These are phyloP conservation scores for Cataglyphis altisquamis DNA, from an alignment of 2,888 invertebrate genomes.

Conservation along the genomic window DNA sequence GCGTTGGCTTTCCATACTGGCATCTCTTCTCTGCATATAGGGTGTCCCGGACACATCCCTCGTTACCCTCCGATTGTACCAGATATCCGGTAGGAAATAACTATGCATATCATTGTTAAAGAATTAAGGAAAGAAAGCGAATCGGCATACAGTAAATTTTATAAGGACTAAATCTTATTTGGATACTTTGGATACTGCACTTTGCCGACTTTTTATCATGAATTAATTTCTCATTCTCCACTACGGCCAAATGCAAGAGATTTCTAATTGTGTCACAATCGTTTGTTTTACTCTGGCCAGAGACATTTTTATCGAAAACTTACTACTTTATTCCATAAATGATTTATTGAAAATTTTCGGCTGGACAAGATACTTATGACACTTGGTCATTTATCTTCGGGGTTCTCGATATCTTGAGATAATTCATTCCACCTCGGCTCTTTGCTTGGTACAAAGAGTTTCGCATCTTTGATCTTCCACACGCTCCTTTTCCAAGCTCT, in stretches of 20 bases:
- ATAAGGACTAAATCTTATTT: background rate
- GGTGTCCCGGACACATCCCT: conserved; percentile 33
- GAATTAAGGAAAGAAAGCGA: background rate
- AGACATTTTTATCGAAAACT: background rate
- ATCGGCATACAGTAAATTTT: background rate
- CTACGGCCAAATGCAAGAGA: background rate
- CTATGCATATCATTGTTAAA: background rate
- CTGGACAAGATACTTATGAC: conserved; percentile 1
- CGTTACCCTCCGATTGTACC: conserved; percentile 6
- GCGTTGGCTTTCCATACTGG: conserved; percentile 33
- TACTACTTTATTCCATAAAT: background rate
- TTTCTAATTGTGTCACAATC: background rate
- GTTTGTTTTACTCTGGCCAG: too few species aligned
- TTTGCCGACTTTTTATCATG: background rate
- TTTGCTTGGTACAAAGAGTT: conserved; percentile 6
- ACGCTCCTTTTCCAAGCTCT: background rate
- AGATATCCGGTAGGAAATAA: conserved; percentile 8
- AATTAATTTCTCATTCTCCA: background rate
- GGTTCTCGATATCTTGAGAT: conserved; percentile 19
- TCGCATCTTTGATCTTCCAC: conserved; percentile 15
- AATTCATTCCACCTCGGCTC: conserved; percentile 9
- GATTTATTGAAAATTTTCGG: conserved; percentile 15
- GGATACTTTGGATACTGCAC: background rate
- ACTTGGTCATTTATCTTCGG: conserved; percentile 8
- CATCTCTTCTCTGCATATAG: conserved; percentile 21